Conservation (phyloP, 2,888 invertebrate genomes). For the Lepas anatifera region DNA sequence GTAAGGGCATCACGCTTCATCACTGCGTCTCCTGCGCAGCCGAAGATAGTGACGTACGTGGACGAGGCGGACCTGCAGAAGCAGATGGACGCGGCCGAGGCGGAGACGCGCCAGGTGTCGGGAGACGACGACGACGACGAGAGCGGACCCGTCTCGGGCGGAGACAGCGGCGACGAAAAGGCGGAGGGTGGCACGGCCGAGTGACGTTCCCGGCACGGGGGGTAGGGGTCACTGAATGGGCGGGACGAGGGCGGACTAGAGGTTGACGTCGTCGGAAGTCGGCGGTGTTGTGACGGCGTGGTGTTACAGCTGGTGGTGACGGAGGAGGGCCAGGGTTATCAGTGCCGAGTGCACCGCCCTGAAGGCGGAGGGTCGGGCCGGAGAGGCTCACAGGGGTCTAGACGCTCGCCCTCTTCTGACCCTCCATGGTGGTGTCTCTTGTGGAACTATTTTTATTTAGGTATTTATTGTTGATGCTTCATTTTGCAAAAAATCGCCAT, state of each 20-base stretch:
- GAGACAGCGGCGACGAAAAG: conserved; percentile 19
- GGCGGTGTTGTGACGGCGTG: too few relatives aligned
- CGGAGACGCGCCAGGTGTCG: conserved; percentile 68
- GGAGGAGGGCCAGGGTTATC: too few relatives aligned
- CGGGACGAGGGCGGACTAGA: background rate
- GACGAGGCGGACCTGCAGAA: conserved; percentile 92
- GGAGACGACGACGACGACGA: conserved; percentile 25
- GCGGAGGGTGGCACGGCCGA: conserved; percentile 14
- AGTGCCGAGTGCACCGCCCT: too few relatives aligned
- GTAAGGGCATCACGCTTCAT: too few relatives aligned
- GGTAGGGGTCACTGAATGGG: background rate
- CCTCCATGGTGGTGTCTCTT: too few relatives aligned
- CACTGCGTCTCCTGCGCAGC: conserved; percentile 33
- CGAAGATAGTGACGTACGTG: conserved; percentile 94
- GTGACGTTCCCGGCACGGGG: background rate
- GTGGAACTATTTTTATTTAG: too few relatives aligned
- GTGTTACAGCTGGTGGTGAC: background rate
- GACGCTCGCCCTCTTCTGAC: background rate
- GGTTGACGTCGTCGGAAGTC: too few relatives aligned
- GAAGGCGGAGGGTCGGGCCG: too few relatives aligned
- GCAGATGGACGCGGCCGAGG: conserved; percentile 86
- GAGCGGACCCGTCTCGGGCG: conserved; percentile 23
- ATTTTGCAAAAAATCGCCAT: too few relatives aligned
- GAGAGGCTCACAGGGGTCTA: too few relatives aligned
- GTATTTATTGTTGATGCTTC: too few relatives aligned